Evolutionary conservation across 1,140 invertebrate genomes (phyloP), one percentile per base, ranked within the genome.

Genomic region (Drosophila ogumai): DNA sequence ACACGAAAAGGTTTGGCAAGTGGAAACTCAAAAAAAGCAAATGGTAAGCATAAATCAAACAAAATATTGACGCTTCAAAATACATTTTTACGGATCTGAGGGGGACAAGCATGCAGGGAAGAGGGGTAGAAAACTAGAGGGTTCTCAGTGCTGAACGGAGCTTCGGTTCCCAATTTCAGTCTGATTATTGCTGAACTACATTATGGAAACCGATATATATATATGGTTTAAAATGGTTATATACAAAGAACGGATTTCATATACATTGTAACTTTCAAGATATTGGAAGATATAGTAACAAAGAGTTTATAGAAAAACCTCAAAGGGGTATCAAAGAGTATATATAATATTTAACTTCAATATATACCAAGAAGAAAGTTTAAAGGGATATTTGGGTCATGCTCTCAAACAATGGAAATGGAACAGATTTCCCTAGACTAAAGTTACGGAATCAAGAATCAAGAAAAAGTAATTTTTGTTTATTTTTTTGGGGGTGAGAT

Each of bases 371-470:
- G 66, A 36, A 72, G 66, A 41, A 58, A 38, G 31, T 65, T 41
- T 10, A 44, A 34, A 15, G 49, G 65, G 52, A 25, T 28, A 41
- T 40, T 46, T 36, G 22, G 3, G 12, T 34, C 68, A 72, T 72
- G 68, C 68, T 72, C 52, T 71, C 69, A 49, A 59, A 43, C 22
- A 47, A n/a, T 59, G 44, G 54, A 59, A 31, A 72, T 41, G 6
- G 22, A 43, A 72, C 0, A 72, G 67, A 58, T 59, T 59, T 72
- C 46, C 69, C 67, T 59, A 72, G 10, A 31, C 66, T 72, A 72
- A 60, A 41, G 22, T 12, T 71, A 72, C 31, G 25, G 44, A 72
- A 59, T 49, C 19, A 46, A 46, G 44, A 72, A 59, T 49, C n/a
- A 46, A 46, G 32, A 32, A 61, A 61, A 32, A n/a, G 4, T 38